Base-by-base conservation (phyloP, 2,797 vertebrate genomes). In the Myioborus melanocephalus region DNA sequence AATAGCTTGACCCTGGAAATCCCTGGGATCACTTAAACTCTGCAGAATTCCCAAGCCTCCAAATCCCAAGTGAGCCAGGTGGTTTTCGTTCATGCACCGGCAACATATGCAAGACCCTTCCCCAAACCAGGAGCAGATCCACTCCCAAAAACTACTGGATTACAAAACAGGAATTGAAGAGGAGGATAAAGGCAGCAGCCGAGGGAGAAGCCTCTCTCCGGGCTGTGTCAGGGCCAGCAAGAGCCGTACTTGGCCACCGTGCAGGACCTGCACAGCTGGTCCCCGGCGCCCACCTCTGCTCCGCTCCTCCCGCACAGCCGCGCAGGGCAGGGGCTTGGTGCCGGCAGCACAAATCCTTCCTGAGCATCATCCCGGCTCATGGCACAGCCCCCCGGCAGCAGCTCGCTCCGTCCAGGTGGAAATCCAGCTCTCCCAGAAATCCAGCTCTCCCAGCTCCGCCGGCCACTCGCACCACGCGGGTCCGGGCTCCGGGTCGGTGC, bases 51-150 rank as follows among this genome's bases (percentile, higher is more conserved):
- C 71, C 73, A 69, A 61, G 2, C 14, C 47, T 73, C 28, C 22
- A 63, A 41, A 61, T 13, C 35, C 28, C 35, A 37, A 35, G n/a
- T 0, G 5, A 89, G 57, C 44, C 32, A 4, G 1, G 2, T 16
- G 30, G 0, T 79, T 78, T 56, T 3, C 0, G 10, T 32, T n/a
- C 5, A 1, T 1, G 1, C 52, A 68, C 10, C 4, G 1, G n/a
- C 52, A 66, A 75, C 3, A 2, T 12, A 14, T 0, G 8, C 9
- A 5, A 3, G 26, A 78, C 13, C 19, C 44, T 15, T 60, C 69
- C 64, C 14, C 0, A 0, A 78, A 57, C 6, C 43, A 30, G 41
- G 5, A 32, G 17, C 2, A 1, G 19, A 9, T 71, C 56, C 24
- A 3, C 17, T 75, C 44, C 65, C 46, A 57, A 75, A 83, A 85